Conservation (phyloP, 2,113 vertebrate genomes). For the Garra rufa region DNA sequence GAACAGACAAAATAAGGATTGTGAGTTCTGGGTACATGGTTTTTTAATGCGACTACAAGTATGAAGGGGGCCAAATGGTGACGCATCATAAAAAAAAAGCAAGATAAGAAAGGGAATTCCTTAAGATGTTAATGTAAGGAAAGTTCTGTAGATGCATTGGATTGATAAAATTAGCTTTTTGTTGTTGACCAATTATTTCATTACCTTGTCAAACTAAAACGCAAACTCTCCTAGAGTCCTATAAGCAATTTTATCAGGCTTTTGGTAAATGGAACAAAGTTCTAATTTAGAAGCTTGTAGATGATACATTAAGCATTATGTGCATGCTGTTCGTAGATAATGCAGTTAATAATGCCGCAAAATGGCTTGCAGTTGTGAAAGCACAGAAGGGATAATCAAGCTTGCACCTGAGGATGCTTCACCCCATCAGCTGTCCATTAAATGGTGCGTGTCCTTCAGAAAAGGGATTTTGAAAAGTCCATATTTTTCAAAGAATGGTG, state of each 20-base stretch:
- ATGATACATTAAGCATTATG: constrained; percentile 7
- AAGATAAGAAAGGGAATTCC: constrained; percentile 29
- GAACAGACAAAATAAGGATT: constrained; percentile 57
- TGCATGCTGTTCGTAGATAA: constrained; percentile 51
- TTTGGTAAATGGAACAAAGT: constrained; percentile 24
- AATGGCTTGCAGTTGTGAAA: constrained; percentile 20
- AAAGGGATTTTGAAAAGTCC: constrained; percentile 21
- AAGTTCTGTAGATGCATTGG: constrained; percentile 36
- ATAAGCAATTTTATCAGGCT: constrained; percentile 26
- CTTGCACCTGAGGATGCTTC: constrained; percentile 35
- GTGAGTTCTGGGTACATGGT: constrained; percentile 26
- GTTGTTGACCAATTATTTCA: not conserved
- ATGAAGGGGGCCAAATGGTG: not conserved
- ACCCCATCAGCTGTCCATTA: constrained; percentile 31
- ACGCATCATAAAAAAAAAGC: not conserved
- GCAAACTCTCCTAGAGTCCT: not conserved
- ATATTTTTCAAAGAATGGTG: constrained; percentile 56
- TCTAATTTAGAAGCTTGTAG: not conserved
- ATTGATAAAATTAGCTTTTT: constrained; percentile 17
- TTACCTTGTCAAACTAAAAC: not conserved
- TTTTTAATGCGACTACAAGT: not conserved
- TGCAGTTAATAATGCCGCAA: constrained; percentile 40
- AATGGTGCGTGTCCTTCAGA: constrained; percentile 34
- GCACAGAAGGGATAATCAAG: not conserved
- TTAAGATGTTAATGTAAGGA: constrained; percentile 8